Evolutionary conservation across 1,140 invertebrate genomes (phyloP), one percentile per base, ranked within the genome.

Genomic region (Trichoplusia ni): DNA sequence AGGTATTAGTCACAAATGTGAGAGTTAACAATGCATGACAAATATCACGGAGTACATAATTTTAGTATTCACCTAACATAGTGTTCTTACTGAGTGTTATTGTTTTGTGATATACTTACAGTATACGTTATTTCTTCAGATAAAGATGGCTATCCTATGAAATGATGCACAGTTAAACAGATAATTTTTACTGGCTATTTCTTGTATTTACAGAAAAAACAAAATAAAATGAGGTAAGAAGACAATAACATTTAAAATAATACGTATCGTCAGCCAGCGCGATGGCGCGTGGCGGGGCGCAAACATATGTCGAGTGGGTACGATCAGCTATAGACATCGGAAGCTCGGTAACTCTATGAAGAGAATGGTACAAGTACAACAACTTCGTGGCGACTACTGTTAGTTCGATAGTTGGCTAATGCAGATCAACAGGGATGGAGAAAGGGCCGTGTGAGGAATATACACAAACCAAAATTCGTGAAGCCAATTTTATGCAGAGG

Each of bases 81-180:
- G 84, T 89, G 84, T 90, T 82, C 77, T 82, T 86, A 90, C 76
- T 80, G 85, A 84, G 84, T 89, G 84, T 90, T 88, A 88, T 88
- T 87, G 85, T 81, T 90, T 87, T 89, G 88, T 90, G 90, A 90
- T 89, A 91, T 93, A 93, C 92, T 93, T 93, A 93, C 92, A 91
- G 91, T 88, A 89, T 83, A 85, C 77, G 79, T 90, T 84, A 91
- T 90, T 90, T 92, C 90, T 92, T 92, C 89, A 91, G 89, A 90
- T 90, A 91, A 89, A 91, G 88, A 90, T 90, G 91, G 92, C 92
- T 92, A 92, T 92, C 92, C 92, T 93, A 93, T 92, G 91, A 92
- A 92, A 92, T 92, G 92, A 92, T 91, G 92, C 91, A 92, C 91
- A 92, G 91, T 92, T 92, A 92, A 92, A 93, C 92, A 93, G 91